phyloP scores from a whole-genome alignment of 2,797 vertebrate genomes.

The Halcyon chelicuti region DNA sequence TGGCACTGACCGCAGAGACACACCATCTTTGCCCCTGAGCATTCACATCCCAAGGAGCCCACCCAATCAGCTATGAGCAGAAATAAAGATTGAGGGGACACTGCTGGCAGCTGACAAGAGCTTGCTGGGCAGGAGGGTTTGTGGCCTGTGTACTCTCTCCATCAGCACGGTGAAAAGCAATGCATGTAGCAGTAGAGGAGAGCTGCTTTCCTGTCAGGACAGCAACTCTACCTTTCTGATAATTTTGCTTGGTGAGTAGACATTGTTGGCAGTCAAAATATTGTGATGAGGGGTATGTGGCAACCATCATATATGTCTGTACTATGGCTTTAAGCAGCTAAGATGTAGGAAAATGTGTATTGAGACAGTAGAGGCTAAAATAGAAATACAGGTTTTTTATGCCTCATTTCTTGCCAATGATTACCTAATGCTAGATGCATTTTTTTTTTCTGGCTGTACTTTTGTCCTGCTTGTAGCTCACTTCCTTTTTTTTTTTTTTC shows the following conservation, averaged over 20 bases:
- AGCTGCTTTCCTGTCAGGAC: constrained; percentile 8
- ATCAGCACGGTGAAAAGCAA: not conserved
- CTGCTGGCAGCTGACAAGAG: not conserved
- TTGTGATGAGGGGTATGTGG: too few species aligned
- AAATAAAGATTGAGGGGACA: not conserved
- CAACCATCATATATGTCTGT: too few species aligned
- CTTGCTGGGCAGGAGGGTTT: not conserved
- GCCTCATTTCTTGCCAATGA: too few species aligned
- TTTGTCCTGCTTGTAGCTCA: too few species aligned
- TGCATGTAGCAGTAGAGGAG: not conserved
- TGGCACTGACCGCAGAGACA: not conserved
- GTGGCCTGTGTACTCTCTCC: not conserved
- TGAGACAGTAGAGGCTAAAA: too few species aligned
- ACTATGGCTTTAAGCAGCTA: too few species aligned
- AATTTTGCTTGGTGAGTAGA: not conserved
- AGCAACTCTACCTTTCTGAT: not conserved
- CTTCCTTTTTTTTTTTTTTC: too few species aligned
- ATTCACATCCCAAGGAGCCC: not conserved
- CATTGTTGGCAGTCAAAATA: too few species aligned
- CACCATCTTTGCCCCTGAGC: not conserved
- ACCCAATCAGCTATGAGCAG: not conserved
- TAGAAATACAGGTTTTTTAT: too few species aligned
- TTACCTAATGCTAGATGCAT: too few species aligned
- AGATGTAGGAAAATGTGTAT: too few species aligned
- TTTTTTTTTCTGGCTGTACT: too few species aligned